A percentile compares a stretch with the other conserved stretches of the same genome.
phyloP scores from a whole-genome alignment of 2,797 vertebrate species.

The Naso thynnoides region DNA sequence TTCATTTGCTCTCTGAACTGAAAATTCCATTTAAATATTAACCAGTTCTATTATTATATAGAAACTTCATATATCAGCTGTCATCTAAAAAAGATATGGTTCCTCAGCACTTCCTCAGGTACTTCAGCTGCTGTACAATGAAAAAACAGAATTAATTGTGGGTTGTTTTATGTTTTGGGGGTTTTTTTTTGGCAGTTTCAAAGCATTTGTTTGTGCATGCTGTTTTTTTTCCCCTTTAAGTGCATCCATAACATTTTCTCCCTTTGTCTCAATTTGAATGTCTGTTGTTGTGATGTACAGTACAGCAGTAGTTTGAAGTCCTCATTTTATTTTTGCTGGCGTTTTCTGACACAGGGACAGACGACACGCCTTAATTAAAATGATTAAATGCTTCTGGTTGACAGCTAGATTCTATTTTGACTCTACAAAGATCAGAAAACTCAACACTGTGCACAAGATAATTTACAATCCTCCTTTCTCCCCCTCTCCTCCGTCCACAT shows the following conservation, averaged over 20 bases:
- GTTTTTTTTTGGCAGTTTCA: constrained; percentile 1
- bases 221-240: background rate
- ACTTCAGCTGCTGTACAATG: background rate
- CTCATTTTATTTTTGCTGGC: constrained; percentile 12
- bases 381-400: constrained; percentile 39
- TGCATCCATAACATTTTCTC: background rate
- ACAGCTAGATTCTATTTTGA: constrained; percentile 43
- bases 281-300: constrained; percentile 10
- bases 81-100: background rate
- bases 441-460: constrained; percentile 21
- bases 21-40: background rate
- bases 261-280: background rate
- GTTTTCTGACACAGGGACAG: constrained; percentile 5
- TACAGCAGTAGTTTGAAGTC: constrained; percentile 3
- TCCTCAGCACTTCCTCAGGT: background rate
- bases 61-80: background rate
- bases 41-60: background rate
- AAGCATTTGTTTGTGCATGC: background rate
- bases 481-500: constrained; percentile 1
- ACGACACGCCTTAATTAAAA: constrained; percentile 26
- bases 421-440: constrained; percentile 1
- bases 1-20: constrained; percentile 14
- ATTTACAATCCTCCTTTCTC: constrained; percentile 10
- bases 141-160: background rate
- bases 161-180: too few relatives aligned